Percentiles rank a stretch among this genome's conserved stretches.
These are phyloP conservation scores for Meliscaeva auricollis DNA, from an alignment of 2,888 invertebrate species.

Conservation along the genomic window DNA sequence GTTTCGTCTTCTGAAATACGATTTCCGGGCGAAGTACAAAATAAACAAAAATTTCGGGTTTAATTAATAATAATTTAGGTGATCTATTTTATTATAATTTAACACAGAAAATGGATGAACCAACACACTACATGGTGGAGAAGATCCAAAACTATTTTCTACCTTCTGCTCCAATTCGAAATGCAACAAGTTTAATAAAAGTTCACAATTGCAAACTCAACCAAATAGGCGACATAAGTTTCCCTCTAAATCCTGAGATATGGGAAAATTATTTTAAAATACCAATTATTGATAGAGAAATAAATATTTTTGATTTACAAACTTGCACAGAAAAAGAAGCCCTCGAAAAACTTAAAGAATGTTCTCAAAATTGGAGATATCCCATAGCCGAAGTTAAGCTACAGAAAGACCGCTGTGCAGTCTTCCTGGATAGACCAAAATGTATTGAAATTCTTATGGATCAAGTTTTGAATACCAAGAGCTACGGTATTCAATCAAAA, in stretches of 20 bases:
- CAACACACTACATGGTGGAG: conserved; percentile 37
- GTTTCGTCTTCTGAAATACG: not conserved
- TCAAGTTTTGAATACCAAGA: conserved; percentile 72
- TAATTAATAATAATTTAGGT: not conserved
- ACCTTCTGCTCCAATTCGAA: not conserved
- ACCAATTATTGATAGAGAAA: conserved; percentile 45
- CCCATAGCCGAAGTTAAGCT: conserved; percentile 77
- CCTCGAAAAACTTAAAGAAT: conserved; percentile 66
- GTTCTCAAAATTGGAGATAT: conserved; percentile 77
- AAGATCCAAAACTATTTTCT: conserved; percentile 47
- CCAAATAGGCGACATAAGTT: conserved; percentile 87
- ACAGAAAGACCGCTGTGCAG: conserved; percentile 77
- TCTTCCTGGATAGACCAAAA: conserved; percentile 78
- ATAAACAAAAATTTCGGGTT: not conserved
- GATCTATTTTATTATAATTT: not conserved
- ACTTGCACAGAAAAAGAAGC: conserved; percentile 24
- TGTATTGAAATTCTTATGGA: conserved; percentile 76
- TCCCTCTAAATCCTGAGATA: conserved; percentile 85
- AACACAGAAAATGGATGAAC: conserved; percentile 43
- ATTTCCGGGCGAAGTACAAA: not conserved
- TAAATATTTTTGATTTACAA: conserved; percentile 24
- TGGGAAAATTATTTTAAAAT: conserved; percentile 85
- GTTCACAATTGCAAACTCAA: conserved; percentile 86
- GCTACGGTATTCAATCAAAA: conserved; percentile 71
- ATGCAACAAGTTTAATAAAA: conserved; percentile 84